Evolutionary conservation across 2,888 invertebrate genomes (phyloP).

Genomic region (Trachelus troglodyta): DNA sequence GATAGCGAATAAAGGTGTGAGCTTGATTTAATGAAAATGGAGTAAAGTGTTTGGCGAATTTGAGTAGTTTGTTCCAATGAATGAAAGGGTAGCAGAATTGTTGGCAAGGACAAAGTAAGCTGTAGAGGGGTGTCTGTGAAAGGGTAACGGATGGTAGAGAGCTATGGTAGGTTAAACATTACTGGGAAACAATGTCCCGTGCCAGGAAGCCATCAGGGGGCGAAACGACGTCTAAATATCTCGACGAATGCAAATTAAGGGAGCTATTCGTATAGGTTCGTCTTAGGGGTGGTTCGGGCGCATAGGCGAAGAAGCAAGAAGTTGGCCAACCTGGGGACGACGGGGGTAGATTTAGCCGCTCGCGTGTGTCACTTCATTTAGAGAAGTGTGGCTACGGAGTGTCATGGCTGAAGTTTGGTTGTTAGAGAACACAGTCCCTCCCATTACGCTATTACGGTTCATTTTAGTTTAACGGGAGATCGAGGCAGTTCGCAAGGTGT

Average conservation of each 20-base stretch:
- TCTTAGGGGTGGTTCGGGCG: not conserved
- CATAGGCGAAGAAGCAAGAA: not conserved
- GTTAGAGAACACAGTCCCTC: constrained; percentile 21
- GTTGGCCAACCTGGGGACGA: not conserved
- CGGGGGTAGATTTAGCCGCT: constrained; percentile 34
- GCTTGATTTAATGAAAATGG: not conserved
- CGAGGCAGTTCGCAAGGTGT: constrained; percentile 53
- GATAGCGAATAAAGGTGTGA: not conserved
- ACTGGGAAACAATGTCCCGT: constrained; percentile 58
- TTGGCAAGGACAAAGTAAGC: not conserved
- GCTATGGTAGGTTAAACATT: constrained; percentile 24
- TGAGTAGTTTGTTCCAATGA: not conserved
- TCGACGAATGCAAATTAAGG: constrained; percentile 39
- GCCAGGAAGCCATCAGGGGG: constrained; percentile 56
- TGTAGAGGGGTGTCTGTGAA: not conserved
- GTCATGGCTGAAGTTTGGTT: constrained; percentile 28
- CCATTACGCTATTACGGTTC: constrained; percentile 58
- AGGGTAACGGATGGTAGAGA: not conserved
- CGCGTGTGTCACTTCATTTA: constrained; percentile 60
- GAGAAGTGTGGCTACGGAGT: constrained; percentile 43
- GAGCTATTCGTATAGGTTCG: not conserved
- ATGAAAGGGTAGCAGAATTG: not conserved
- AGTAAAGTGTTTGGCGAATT: not conserved
- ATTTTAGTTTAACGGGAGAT: constrained; percentile 52
- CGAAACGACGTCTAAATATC: constrained; percentile 22